Base-by-base conservation (phyloP, 2,888 invertebrate genomes). In the Idaea dimidiata region DNA sequence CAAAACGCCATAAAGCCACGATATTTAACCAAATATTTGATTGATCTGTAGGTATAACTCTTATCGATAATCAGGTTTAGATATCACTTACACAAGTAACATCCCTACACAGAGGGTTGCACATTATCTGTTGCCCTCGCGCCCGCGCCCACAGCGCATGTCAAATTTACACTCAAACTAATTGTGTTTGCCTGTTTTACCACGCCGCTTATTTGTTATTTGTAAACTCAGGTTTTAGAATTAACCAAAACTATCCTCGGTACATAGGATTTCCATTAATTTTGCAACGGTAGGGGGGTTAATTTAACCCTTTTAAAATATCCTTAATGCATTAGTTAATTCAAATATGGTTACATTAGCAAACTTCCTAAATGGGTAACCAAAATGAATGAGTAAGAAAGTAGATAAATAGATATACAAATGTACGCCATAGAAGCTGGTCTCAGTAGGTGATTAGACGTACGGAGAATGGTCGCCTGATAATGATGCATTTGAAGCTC, bases 91-190 rank as follows among this genome's bases (percentile, higher is more conserved):
- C 24, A n/a, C 60, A 33, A 83, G 67, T 69, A 80, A 67, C 80
- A 81, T 77, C 6, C 66, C 72, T 75, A 75, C 80, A 81, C 75
- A 70, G 72, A 76, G 71, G 88, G 89, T 89, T 88, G 89, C 90
- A 89, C 81, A 84, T 76, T 75, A 77, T 79, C 80, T 77, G 75
- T 68, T 69, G 62, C 64, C 63, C 65, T 64, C 64, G 77, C 78
- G 74, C 73, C 68, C 64, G 77, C 78, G 74, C 73, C 68, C 60
- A 69, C 71, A 66, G 70, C 76, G 80, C 81, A 77, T 77, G 81
- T 79, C 83, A 78, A 81, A 85, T 87, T 85, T 85, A 87, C 88
- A 88, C 88, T 78, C 81, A 71, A 80, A 78, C 89, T 90, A 90
- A 91, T 91, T 89, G 84, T 86, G 85, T 89, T 89, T 87, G 83